Evolutionary conservation across 1,140 invertebrate genomes (phyloP), one percentile per base, ranked within the genome.

Genomic region (Amyelois transitella): DNA sequence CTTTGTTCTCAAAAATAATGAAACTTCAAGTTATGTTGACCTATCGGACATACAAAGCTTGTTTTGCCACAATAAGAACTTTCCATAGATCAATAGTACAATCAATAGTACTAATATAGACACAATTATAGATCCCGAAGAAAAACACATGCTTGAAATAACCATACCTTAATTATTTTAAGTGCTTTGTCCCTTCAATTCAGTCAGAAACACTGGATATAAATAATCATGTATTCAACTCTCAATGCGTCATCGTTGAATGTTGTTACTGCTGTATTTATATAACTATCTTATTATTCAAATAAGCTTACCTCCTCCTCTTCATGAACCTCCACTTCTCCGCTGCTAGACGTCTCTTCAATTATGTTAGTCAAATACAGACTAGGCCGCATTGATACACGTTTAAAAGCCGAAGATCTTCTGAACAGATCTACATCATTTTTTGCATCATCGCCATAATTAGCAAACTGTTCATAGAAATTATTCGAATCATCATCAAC

Each of bases 381-480:
- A 55, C 84, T 88, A 1, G 84, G 84, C 49, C 84, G 75, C 50
- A 84, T 68, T 0, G 84, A 88, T 0, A 86, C 84, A 18, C 82
- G 64, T 14, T 70, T 64, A 4, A 52, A 48, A 2, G 56, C 51
- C 0, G 71, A 69, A 7, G 75, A 69, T 48, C 64, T 69, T 43
- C 63, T 70, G 28, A 25, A 77, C 69, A 7, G 55, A n/a, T 48
- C 45, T 18, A 48, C 52, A 4, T 82, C 79, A 18, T 79, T 71
- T 24, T 81, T 81, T 3, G 32, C 58, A 21, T 86, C 77, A 66
- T 83, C 82, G 17, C 57, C 68, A 7, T 81, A 51, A 21, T 66
- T 62, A 6, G 82, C 73, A 25, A 87, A 86, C 64, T 87, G 84
- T 19, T 87, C 84, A 49, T 86, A 86, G 66, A 87, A 86, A 56